These are phyloP conservation scores for Andricus quercusramuli DNA, from an alignment of 2,888 invertebrate species.

Conservation along the genomic window DNA sequence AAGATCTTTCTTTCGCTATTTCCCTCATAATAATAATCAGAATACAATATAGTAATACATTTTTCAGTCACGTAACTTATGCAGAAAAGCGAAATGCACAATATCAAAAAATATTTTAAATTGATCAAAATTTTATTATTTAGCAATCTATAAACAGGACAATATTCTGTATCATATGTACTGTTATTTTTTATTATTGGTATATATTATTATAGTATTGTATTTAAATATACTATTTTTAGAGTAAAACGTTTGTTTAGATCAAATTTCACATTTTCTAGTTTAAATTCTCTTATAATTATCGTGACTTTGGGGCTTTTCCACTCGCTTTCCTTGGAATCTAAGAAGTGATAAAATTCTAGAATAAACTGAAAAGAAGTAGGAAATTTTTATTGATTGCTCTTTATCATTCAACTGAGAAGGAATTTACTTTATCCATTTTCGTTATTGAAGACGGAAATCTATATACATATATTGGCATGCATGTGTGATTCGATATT, in stretches of 20 bases:
- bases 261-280: background rate
- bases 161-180: too few species aligned
- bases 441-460: background rate
- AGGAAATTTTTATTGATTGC: background rate
- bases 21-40: too few species aligned
- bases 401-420: background rate
- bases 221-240: too few species aligned
- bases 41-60: too few species aligned
- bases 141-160: too few species aligned
- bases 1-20: too few species aligned
- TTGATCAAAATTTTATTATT: too few species aligned
- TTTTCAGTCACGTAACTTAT: too few species aligned
- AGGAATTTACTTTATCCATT: background rate
- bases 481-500: background rate
- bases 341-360: background rate
- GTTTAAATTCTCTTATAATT: background rate
- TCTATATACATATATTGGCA: background rate
- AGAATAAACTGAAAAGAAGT: slow-evolving; percentile 5
- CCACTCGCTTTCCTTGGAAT: background rate
- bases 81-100: too few species aligned
- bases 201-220: too few species aligned
- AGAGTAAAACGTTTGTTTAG: background rate
- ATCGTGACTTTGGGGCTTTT: background rate
- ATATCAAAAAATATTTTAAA: too few species aligned
- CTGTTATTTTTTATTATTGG: too few species aligned